Base-by-base conservation (phyloP, 1,140 invertebrate genomes). In the Teleopsis dalmanni region DNA sequence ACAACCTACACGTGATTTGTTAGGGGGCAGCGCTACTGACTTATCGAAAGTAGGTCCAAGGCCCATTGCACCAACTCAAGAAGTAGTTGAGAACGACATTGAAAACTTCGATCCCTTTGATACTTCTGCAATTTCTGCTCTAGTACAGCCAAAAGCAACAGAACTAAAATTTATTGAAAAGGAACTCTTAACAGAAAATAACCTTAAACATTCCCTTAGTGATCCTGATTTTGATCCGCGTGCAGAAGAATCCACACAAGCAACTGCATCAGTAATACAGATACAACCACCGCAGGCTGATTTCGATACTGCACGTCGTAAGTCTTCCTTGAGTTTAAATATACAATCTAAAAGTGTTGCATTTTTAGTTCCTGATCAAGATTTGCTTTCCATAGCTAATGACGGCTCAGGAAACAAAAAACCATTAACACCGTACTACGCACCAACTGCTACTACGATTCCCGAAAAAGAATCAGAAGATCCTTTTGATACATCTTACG, bases 401-500 rank as follows among this genome's bases (percentile, higher is more conserved):
- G 79, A 81, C 46, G 73, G 72, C 45, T 54, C 61, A 5, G 76
- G 80, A 55, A 73, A 75, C 11, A 73, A 75, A 45, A 83, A 87
- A 58, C 86, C 86, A 3, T 59, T 89, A 42, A 89, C 86, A n/a
- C 87, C 88, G 0, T 88, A 87, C 55, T 85, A 86, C 59, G 67
- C 77, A 18, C 80, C 79, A 1, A 74, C 79, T 6, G 56, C 50
- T 37, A 54, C 62, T 27, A 72, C 77, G 6, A 77, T 78, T 26
- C 73, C 69, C 43, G 76, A 81, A 54, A 76, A 80, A 40, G 60
- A 82, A 71, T 51, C 76, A 60, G 67, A 78, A 42, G 87, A 91
- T 73, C 87, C 88, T 1, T 91, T 91, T 62, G 87, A 91, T 63
- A 91, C 88, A 0, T 88, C 85, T 3, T 83, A 84, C 57, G 84